Conservation (phyloP, 2,113 vertebrate species). For the Turdus rufiventris region DNA sequence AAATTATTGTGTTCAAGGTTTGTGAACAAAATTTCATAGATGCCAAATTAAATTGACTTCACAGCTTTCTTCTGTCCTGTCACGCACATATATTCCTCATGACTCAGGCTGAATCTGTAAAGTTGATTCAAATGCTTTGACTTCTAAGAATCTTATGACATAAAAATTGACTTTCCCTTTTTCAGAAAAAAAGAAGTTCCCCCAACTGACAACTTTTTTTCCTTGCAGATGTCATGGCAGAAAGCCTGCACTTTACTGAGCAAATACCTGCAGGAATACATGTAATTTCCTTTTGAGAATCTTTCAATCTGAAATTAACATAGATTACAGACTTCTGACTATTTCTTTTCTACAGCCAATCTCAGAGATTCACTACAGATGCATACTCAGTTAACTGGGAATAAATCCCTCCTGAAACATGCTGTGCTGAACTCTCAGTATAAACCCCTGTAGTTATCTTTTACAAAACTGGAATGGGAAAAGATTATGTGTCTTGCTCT, state of each 20-base stretch:
- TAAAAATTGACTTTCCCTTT: neutral
- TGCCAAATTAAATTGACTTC: neutral
- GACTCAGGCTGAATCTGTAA: neutral
- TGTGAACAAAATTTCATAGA: neutral
- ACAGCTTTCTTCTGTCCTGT: neutral
- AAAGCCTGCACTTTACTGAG: neutral
- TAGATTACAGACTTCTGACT: neutral
- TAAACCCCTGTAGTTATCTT: neutral
- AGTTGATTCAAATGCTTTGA: neutral
- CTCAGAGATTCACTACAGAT: neutral
- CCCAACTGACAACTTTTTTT: neutral
- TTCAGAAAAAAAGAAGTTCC: neutral
- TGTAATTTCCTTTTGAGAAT: neutral
- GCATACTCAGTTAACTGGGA: neutral
- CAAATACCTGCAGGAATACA: neutral
- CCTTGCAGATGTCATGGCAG: neutral
- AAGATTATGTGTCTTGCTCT: neutral
- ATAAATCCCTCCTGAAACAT: neutral
- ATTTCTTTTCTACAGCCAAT: neutral
- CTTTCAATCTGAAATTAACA: neutral
- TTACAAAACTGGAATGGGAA: neutral
- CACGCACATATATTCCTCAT: neutral
- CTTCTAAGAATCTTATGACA: neutral
- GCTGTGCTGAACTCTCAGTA: neutral
- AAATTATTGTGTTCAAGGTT: neutral